phyloP scores from a whole-genome alignment of 2,888 invertebrate species.

The Deilephila porcellus region DNA sequence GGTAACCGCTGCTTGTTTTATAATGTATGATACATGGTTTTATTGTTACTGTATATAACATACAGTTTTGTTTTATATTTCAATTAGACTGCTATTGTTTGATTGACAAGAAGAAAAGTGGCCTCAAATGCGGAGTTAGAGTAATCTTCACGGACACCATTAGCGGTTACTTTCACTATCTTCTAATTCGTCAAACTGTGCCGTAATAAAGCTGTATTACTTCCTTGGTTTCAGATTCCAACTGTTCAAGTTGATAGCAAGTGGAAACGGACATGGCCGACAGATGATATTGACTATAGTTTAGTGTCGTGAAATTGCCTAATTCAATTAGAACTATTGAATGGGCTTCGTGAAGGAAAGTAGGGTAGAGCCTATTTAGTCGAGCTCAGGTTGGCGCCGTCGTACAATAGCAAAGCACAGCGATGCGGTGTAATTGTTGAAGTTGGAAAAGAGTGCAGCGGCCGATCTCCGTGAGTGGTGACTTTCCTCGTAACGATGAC shows the following conservation, averaged over 20 bases:
- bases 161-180: constrained; percentile 67
- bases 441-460: constrained; percentile 40
- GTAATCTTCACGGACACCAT: constrained; percentile 64
- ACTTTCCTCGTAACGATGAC: constrained; percentile 65
- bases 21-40: constrained; percentile 45
- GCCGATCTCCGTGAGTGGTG: constrained; percentile 45
- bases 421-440: constrained; percentile 1
- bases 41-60: constrained; percentile 54
- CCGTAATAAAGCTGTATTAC: constrained; percentile 12
- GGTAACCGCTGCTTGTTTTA: background rate
- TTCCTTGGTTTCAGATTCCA: constrained; percentile 15
- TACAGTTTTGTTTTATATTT: constrained; percentile 58
- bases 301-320: constrained; percentile 64
- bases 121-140: constrained; percentile 61
- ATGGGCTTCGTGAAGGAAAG: constrained; percentile 57
- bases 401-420: background rate
- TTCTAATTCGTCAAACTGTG: constrained; percentile 29
- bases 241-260: background rate
- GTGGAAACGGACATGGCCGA: background rate
- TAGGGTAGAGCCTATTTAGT: constrained; percentile 45
- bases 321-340: constrained; percentile 73
- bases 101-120: constrained; percentile 66
- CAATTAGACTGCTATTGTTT: constrained; percentile 66
- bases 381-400: constrained; percentile 36
- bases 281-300: constrained; percentile 9